Base-by-base conservation (phyloP, 1,140 invertebrate species). In the Aphelinus atriplicis region DNA sequence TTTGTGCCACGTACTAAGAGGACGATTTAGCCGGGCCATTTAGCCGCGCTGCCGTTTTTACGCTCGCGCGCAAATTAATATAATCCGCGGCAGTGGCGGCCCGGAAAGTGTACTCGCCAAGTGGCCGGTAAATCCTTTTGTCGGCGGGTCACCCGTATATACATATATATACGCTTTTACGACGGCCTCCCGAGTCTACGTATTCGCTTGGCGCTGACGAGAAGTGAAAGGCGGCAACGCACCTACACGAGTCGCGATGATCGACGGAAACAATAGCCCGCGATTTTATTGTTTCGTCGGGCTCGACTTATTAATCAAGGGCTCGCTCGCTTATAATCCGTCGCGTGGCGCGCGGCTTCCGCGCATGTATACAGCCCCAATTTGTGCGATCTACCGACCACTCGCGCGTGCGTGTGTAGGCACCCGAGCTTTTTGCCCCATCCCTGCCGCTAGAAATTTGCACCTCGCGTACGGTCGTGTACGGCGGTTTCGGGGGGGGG, bases 271-370 rank as follows among this genome's bases (percentile, higher is more conserved):
- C 26, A 26, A 26, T 26, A 26, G 80, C 72, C 71, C 77, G 73
- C 70, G 26, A 26, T 77, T 73, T 58, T 75, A 82, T 83, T 83
- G 81, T 85, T 85, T 82, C 77, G 67, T 60, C 78, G 69, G 79
- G 83, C 80, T 84, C 73, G 82, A 84, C 77, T 85, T 86, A 85
- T 86, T 86, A 85, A 86, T 83, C 82, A 83, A 86, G 84, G 76
- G 78, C 74, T 73, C 79, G 78, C 78, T 80, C 55, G 9, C 60
- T 3, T 66, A 48, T 72, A 73, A 73, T 73, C 71, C 71, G 47
- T 42, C 42, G 50, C 50, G 48, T 66, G 60, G 26, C 26, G 26
- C 26, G 26, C 26, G 26, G 26, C 26, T 26, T 26, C 26, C 26
- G 26, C 26, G 26, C 26, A 0, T 26, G 26, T 26, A 26, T 26